Conservation (phyloP, 2,797 vertebrate genomes). For the Falco berigora region DNA sequence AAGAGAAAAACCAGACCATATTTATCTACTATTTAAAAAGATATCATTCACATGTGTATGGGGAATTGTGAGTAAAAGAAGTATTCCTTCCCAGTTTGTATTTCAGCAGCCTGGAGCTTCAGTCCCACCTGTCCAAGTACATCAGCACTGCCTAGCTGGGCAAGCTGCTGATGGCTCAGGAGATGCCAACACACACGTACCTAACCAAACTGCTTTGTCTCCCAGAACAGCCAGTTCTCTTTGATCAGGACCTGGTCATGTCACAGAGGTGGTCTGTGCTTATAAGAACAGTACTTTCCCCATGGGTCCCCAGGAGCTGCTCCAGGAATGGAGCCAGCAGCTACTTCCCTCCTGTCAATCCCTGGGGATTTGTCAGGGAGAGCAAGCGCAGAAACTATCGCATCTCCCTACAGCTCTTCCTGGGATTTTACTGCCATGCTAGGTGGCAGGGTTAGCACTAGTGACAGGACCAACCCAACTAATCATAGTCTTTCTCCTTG, state of each 20-base stretch:
- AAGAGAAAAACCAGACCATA: background rate
- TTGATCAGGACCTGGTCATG: background rate
- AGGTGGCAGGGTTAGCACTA: rapidly evolving
- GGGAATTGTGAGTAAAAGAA: background rate
- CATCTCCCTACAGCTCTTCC: background rate
- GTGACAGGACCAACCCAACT: background rate
- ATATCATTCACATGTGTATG: background rate
- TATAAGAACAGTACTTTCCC: background rate
- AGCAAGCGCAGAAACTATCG: background rate
- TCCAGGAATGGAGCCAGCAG: background rate
- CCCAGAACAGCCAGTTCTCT: background rate
- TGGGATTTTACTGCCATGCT: background rate
- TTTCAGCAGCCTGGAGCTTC: background rate
- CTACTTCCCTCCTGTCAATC: background rate
- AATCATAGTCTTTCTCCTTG: background rate
- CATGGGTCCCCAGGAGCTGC: background rate
- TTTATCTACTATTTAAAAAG: background rate
- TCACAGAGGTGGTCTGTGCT: background rate
- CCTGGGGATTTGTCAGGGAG: background rate
- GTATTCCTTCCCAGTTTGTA: background rate
- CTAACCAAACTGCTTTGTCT: background rate
- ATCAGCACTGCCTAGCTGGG: background rate
- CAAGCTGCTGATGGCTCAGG: background rate
- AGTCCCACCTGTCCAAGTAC: background rate
- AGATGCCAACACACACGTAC: background rate